Evolutionary conservation across 1,140 invertebrate genomes (phyloP), one percentile per base, ranked within the genome.

Genomic region (Conus betulinus): DNA sequence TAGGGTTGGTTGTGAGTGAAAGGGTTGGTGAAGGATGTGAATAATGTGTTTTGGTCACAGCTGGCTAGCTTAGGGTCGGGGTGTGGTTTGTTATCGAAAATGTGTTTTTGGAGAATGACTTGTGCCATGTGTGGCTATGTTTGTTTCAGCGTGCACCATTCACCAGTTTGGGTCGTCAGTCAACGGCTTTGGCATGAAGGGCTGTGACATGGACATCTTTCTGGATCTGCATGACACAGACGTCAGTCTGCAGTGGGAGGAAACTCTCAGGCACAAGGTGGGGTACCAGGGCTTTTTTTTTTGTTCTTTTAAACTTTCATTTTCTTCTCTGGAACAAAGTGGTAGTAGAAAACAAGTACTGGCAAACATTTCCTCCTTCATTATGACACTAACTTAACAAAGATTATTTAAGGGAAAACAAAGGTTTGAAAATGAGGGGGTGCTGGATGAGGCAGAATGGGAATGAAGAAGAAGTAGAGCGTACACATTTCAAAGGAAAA

Each of bases 91-190:
- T 39, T 39, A n/a, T 1, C 3, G 39, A 3, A 39, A 39, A 39
- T 39, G 3, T 39, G 39, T 39, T 39, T 39, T 39, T 39, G 39
- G 39, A 39, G 39, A 39, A 39, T 39, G 39, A 39, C 39, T 39
- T 39, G 39, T 39, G 39, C 39, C 39, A 39, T 39, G 39, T 39
- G 39, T 39, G 39, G 39, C 39, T 39, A 1, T 39, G 39, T 89
- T 51, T 88, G 11, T 89, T 90, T 13, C 87, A 94, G 94, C 90
- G 60, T 93, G 93, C 82, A 91, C 90, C 1, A 91, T 95, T 17
- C 91, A 93, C 86, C 92, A 91, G 91, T 95, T 94, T 94, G 94
- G 94, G n/a, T 95, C 94, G 8, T 94, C 94, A 27, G 92, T 94
- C 7, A 95, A 93, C 93, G n/a, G 94, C 17, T 94, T 94, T 91